phyloP scores from a whole-genome alignment of 2,888 invertebrate genomes.

The Yponomeuta plumbellus region DNA sequence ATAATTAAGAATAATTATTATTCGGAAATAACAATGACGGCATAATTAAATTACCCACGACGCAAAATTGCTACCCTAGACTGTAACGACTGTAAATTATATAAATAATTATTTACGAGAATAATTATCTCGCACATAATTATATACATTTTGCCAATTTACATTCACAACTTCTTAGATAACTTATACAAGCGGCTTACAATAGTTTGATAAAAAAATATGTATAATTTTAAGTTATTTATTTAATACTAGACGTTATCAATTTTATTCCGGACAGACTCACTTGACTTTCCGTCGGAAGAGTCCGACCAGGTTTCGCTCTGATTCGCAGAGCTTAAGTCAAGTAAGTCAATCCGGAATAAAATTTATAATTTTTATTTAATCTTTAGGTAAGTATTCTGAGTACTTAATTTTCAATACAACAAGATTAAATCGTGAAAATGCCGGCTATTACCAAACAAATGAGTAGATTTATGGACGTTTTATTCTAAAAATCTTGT shows the following conservation, averaged over 20 bases:
- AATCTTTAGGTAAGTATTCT: not conserved
- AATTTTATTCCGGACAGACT: no score
- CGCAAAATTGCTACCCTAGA: not conserved
- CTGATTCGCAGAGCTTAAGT: no score
- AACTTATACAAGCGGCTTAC: not conserved
- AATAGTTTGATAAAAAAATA: not conserved
- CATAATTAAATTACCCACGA: not conserved
- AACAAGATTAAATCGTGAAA: not conserved
- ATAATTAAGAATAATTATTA: slow-evolving; percentile 4
- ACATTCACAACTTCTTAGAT: not conserved
- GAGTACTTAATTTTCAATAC: not conserved
- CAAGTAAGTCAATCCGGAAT: no score
- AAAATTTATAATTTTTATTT: no score
- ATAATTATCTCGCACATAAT: not conserved
- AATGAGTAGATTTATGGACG: not conserved
- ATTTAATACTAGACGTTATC: no score
- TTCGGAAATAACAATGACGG: not conserved
- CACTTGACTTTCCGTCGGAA: no score
- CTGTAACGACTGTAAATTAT: not conserved
- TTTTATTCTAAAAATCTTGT: not conserved
- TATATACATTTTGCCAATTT: not conserved
- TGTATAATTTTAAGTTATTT: not conserved
- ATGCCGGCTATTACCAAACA: not conserved
- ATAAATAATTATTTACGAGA: not conserved
- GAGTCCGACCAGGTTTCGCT: no score